These are phyloP conservation scores for Lucinisca nassula DNA, from an alignment of 2,888 invertebrate genomes.

Conservation along the genomic window DNA sequence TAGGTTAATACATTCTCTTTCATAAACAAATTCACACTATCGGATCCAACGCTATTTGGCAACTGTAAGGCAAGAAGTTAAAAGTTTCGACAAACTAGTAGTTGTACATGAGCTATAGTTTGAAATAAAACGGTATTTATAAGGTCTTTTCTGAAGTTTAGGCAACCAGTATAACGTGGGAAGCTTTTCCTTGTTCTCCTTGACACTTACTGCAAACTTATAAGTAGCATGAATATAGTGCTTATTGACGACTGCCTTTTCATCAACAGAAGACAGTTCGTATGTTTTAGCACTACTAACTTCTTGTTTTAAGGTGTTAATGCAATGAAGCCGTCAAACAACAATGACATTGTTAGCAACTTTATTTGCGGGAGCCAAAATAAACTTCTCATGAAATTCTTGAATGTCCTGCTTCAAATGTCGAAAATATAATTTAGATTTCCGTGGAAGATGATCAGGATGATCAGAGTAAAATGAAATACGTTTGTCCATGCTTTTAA, in stretches of 20 bases:
- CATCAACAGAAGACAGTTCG: neutral
- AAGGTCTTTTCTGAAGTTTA: no score
- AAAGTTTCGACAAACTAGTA: neutral
- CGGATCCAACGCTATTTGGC: neutral
- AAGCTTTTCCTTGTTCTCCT: neutral
- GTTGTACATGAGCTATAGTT: no score
- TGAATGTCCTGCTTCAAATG: neutral
- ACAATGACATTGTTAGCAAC: neutral
- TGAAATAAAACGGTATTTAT: neutral
- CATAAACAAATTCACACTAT: neutral
- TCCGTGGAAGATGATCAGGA: neutral
- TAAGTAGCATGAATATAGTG: neutral
- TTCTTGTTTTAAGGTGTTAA: neutral
- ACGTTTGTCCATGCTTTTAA: neutral
- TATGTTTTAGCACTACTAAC: neutral
- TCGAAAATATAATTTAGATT: neutral
- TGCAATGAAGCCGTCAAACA: neutral
- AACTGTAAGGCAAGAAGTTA: neutral
- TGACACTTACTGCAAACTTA: no score
- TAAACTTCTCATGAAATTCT: neutral
- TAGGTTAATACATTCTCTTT: neutral
- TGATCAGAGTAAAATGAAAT: neutral
- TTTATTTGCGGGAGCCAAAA: neutral
- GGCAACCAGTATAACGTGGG: neutral
- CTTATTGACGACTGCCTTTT: neutral